Base-by-base conservation (phyloP, 1,140 invertebrate genomes). In the Episyrphus balteatus region DNA sequence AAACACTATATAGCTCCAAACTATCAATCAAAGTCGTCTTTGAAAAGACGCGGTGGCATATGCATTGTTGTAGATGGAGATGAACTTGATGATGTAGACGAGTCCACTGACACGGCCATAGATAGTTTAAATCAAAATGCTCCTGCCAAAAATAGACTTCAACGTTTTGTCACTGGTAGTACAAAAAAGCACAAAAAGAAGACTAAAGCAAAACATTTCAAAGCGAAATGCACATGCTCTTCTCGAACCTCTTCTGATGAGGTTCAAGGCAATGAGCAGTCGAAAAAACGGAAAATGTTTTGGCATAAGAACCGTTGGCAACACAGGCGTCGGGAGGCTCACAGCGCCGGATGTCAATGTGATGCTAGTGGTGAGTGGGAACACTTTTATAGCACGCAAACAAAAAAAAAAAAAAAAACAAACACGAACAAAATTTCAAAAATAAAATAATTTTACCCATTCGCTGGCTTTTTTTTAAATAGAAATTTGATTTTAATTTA, bases 21-120 rank as follows among this genome's bases (percentile, higher is more conserved):
- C 44, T 65, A 59, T 53, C 60, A 56, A 37, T 59, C 59, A 49
- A 63, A 64, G 58, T 61, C 63, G 46, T 66, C 63, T 44, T 55
- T 66, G 34, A 66, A 64, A 48, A 57, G 63, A 56, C 63, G 63
- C 50, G 63, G 63, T 42, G 63, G 63, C 54, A 66, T 66, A 53
- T 66, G 63, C 54, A 66, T 66, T 46, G 66, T 66, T 59, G 61
- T 66, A 52, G 63, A 66, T 59, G 63, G 63, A 49, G 63, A 66
- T 34, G 63, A 66, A 49, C 55, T 59, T 49, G 57, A 64, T 37
- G 51, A 26, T 17, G 26, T 13, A 13, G 14, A 43, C 13, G 19
- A 15, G 11, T 41, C 39, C n/a, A 41, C 11, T 46, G 42, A 59
- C 21, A 26, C 21, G 21, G 21, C 21, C 21, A 26, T 26, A 26